Percentiles rank a stretch among this genome's conserved stretches.
Conservation (phyloP, 2,113 vertebrate species). For the Acrocephalus arundinaceus region DNA sequence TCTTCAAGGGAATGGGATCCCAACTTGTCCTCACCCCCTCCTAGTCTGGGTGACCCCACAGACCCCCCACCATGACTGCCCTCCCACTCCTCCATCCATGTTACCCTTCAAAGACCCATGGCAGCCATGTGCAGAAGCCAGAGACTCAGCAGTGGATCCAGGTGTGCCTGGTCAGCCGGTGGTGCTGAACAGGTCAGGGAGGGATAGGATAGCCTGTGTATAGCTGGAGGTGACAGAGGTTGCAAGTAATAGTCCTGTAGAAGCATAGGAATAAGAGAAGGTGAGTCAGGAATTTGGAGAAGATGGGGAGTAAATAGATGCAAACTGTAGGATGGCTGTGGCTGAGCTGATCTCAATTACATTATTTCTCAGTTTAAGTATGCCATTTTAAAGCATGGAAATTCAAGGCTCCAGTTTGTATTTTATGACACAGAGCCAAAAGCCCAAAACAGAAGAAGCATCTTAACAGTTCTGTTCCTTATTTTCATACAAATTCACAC, state of each 20-base stretch:
- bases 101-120: background rate
- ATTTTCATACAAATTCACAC: conserved; percentile 35
- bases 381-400: background rate
- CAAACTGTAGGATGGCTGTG: background rate
- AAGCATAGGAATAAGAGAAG: background rate
- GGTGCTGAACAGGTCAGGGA: fast-evolving
- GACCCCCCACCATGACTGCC: background rate
- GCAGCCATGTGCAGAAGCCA: background rate
- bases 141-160: background rate
- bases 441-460: conserved; percentile 1
- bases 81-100: fast-evolving
- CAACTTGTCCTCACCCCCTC: background rate
- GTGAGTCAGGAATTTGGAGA: background rate
- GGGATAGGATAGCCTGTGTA: fast-evolving
- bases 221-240: background rate
- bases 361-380: background rate
- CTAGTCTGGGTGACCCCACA: background rate
- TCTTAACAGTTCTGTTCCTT: conserved; percentile 16
- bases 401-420: background rate
- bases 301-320: background rate
- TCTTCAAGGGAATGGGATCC: background rate
- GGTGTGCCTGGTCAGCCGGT: background rate
- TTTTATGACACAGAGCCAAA: conserved; percentile 6
- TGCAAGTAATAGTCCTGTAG: background rate
- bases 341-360: background rate